phyloP scores from a whole-genome alignment of 2,113 vertebrate genomes.

The Seriola rivoliana region DNA sequence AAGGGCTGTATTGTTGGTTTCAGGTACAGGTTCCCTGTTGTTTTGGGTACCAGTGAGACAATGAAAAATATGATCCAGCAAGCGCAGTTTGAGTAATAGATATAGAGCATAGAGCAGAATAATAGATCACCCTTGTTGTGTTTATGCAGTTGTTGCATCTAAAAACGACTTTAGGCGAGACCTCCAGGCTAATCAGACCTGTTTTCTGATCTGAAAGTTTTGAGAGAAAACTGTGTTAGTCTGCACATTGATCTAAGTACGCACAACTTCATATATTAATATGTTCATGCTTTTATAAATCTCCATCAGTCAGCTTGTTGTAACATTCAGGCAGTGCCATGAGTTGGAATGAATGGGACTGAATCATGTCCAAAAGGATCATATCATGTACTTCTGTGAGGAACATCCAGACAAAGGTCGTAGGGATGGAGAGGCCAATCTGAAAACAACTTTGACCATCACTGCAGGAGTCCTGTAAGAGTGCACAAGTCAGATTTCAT shows the following conservation, averaged over 20 bases:
- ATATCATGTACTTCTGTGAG: background rate
- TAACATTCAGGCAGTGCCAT: background rate
- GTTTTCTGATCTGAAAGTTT: background rate
- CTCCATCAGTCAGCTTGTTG: background rate
- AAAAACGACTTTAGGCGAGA: no score
- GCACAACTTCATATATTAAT: background rate
- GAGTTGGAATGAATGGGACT: background rate
- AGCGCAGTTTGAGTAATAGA: no score
- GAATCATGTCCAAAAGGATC: background rate
- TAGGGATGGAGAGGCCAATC: background rate
- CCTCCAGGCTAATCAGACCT: background rate
- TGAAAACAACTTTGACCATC: slow-evolving; percentile 1
- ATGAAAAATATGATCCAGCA: no score
- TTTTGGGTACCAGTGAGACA: no score
- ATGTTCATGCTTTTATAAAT: background rate
- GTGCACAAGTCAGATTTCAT: slow-evolving; percentile 36
- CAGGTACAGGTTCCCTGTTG: no score
- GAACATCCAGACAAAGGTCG: background rate
- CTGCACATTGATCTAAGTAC: background rate
- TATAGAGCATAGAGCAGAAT: no score
- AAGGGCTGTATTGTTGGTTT: no score
- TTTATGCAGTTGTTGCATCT: no score
- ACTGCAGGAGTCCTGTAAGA: background rate
- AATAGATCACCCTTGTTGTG: no score
- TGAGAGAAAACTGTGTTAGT: background rate